phyloP scores from a whole-genome alignment of 2,888 invertebrate genomes.

The Selenia dentaria region DNA sequence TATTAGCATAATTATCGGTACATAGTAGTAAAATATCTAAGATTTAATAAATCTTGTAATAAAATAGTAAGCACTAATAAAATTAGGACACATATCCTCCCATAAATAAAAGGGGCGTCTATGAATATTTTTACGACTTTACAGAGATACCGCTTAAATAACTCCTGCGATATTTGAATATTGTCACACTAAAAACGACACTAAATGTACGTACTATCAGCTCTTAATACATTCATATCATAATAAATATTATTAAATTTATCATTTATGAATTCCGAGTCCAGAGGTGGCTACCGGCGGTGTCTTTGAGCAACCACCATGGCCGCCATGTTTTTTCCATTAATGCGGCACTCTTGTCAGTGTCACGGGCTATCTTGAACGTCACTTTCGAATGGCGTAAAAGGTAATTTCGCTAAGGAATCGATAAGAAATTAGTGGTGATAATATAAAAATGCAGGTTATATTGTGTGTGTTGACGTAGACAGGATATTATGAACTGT shows the following conservation, averaged over 20 bases:
- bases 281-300: slow-evolving; percentile 74
- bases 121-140: neutral
- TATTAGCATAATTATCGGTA: too few species aligned
- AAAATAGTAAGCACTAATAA: too few species aligned
- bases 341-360: slow-evolving; percentile 78
- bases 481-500: slow-evolving; percentile 6
- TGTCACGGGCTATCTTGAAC: slow-evolving; percentile 64
- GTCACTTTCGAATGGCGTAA: slow-evolving; percentile 49
- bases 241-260: slow-evolving; percentile 82
- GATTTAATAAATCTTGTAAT: too few species aligned
- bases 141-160: neutral
- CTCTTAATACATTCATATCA: slow-evolving; percentile 55
- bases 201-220: slow-evolving; percentile 43
- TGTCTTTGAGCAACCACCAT: slow-evolving; percentile 78
- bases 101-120: too few species aligned
- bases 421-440: slow-evolving; percentile 29
- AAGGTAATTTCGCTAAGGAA: slow-evolving; percentile 53
- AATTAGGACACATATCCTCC: too few species aligned
- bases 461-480: slow-evolving; percentile 13
- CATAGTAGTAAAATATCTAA: too few species aligned
- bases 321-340: slow-evolving; percentile 65
- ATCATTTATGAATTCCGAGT: slow-evolving; percentile 80
- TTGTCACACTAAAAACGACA: slow-evolving; percentile 53
- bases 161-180: slow-evolving; percentile 21
- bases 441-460: slow-evolving; percentile 22